Evolutionary conservation across 2,113 vertebrate genomes (phyloP).

Genomic region (Alouatta palliata): DNA sequence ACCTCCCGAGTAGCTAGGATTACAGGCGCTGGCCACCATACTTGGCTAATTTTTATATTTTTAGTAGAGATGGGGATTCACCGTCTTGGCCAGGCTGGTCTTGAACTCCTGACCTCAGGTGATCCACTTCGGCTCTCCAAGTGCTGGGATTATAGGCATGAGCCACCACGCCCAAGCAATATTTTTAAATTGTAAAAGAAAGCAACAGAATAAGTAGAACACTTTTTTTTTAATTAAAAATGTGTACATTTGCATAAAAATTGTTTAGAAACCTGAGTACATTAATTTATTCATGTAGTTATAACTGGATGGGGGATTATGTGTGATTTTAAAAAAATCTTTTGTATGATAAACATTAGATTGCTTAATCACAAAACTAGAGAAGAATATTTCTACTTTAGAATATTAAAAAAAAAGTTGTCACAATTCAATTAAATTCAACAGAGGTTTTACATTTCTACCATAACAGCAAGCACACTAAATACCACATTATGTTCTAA

Average conservation of each 20-base stretch:
- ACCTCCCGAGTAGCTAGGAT: too few species aligned
- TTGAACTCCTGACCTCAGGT: too few species aligned
- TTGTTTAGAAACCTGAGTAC: not conserved
- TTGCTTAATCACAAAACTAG: not conserved
- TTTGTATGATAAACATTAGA: not conserved
- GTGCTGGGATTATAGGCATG: too few species aligned
- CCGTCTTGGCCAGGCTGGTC: too few species aligned
- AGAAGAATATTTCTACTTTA: conserved; percentile 12
- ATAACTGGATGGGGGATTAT: not conserved
- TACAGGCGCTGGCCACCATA: rapidly evolving
- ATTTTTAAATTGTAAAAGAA: not conserved
- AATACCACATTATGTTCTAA: not conserved
- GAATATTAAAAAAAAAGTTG: not conserved
- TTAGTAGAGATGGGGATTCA: too few species aligned
- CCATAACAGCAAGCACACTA: not conserved
- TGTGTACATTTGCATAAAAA: not conserved
- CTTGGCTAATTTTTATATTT: too few species aligned
- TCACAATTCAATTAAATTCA: conserved; percentile 20
- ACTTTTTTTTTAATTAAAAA: conserved; percentile 8
- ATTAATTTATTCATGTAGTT: not conserved
- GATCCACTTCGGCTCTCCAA: too few species aligned
- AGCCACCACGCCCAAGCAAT: too few species aligned
- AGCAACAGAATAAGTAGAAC: not conserved
- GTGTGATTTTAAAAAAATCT: not conserved
- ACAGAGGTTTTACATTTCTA: not conserved